Evolutionary conservation across 2,113 vertebrate species (phyloP).

Genomic region (Callospermophilus lateralis): DNA sequence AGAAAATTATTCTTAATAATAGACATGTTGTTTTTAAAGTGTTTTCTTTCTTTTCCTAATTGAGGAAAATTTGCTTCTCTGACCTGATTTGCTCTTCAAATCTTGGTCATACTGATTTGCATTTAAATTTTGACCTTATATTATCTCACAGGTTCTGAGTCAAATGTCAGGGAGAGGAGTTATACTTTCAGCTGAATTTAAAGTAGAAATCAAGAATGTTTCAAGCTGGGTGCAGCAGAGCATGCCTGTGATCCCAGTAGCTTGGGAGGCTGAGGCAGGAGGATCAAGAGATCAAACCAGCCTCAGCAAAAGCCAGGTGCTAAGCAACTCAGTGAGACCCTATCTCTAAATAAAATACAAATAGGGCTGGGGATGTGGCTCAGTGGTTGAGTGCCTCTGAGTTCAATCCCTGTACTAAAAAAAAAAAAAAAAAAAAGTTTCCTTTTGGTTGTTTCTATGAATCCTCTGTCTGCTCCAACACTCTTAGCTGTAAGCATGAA

Average conservation of each 20-base stretch:
- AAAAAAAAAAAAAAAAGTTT: not conserved
- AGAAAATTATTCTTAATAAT: not conserved
- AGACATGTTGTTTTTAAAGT: not conserved
- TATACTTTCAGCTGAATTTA: conserved; percentile 28
- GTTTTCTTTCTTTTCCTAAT: not conserved
- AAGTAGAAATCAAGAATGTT: not conserved
- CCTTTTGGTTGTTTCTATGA: conserved; percentile 25
- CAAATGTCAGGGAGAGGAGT: conserved; percentile 11
- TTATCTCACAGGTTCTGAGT: not conserved
- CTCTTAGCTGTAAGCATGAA: not conserved
- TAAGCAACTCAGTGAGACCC: no score
- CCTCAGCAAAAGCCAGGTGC: no score
- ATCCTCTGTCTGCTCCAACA: not conserved
- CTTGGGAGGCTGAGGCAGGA: no score
- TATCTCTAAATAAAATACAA: no score
- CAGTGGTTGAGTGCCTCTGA: no score
- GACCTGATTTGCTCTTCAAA: conserved; percentile 5
- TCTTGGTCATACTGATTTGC: not conserved
- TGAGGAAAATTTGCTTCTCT: conserved; percentile 23
- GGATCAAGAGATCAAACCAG: no score
- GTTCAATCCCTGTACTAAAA: no score
- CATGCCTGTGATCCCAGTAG: no score
- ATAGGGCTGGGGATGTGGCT: no score
- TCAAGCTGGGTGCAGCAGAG: no score
- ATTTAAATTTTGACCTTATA: conserved; percentile 18